A percentile compares a stretch with the other conserved stretches of the same genome.
phyloP scores from a whole-genome alignment of 2,888 invertebrate genomes.

The Lepidochitona cinerea region DNA sequence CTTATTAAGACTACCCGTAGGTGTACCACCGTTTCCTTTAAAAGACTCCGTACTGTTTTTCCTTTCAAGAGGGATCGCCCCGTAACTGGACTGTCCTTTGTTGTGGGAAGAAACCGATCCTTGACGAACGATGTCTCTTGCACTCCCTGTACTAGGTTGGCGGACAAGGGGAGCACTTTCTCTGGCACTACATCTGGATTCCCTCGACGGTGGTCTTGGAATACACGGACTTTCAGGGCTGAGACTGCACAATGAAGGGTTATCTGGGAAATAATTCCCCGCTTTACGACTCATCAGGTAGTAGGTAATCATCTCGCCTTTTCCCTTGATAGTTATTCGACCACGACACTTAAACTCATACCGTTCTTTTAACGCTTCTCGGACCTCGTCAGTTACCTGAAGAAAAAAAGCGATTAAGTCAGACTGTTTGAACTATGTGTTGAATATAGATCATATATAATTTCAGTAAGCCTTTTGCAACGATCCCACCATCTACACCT shows the following conservation, averaged over 20 bases:
- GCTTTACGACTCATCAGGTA: constrained; percentile 75
- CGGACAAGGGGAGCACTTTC: constrained; percentile 18
- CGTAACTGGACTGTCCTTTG: background rate
- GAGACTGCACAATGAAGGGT: constrained; percentile 25
- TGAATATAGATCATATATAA: too few species aligned
- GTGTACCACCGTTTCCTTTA: constrained; percentile 33
- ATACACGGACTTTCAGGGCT: constrained; percentile 29
- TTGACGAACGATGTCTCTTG: constrained; percentile 11
- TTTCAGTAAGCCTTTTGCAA: too few species aligned
- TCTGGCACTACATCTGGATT: constrained; percentile 19
- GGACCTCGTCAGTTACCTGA: constrained; percentile 87
- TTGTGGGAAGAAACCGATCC: constrained; percentile 12
- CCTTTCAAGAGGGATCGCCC: background rate
- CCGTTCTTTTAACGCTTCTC: constrained; percentile 77
- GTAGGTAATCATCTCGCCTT: constrained; percentile 94
- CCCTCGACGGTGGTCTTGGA: constrained; percentile 31
- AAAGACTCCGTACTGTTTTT: background rate
- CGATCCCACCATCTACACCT: too few species aligned
- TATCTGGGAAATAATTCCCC: constrained; percentile 19
- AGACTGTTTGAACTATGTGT: too few species aligned
- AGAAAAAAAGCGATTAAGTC: too few species aligned
- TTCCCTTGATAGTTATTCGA: constrained; percentile 89
- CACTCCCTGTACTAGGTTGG: constrained; percentile 32
- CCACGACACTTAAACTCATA: constrained; percentile 62
- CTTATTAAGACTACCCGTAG: constrained; percentile 63